Percentiles rank a stretch among this genome's conserved stretches.
phyloP scores from a whole-genome alignment of 1,140 invertebrate species.

The Nebria ingens region DNA sequence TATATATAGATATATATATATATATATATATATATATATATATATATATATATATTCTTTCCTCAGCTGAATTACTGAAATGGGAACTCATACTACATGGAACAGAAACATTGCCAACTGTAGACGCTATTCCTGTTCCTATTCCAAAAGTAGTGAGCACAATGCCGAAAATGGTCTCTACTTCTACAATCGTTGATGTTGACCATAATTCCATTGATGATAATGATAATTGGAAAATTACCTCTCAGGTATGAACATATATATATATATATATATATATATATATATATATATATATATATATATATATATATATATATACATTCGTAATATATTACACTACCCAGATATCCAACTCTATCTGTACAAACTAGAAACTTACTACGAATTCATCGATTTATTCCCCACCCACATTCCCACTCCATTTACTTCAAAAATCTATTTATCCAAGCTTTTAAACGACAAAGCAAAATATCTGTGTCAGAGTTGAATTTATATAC shows the following conservation, averaged over 20 bases:
- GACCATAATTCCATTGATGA: background rate
- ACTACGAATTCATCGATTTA: no score
- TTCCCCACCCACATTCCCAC: no score
- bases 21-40: constrained; percentile 12
- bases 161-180: background rate
- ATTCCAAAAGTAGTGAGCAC: background rate
- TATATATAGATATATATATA: no score
- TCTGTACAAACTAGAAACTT: no score
- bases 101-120: constrained; percentile 40
- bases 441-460: no score
- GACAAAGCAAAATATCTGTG: no score
- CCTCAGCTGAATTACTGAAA: constrained; percentile 39
- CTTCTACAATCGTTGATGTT: background rate
- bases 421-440: no score
- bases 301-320: background rate
- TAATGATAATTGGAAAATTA: background rate
- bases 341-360: background rate
- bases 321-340: background rate
- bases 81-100: constrained; percentile 50
- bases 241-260: background rate
- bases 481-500: no score
- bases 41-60: constrained; percentile 13
- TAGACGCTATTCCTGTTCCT: constrained; percentile 21
- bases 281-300: background rate
- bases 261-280: background rate